phyloP scores from a whole-genome alignment of 2,888 invertebrate genomes.

The Helobdella robusta region DNA sequence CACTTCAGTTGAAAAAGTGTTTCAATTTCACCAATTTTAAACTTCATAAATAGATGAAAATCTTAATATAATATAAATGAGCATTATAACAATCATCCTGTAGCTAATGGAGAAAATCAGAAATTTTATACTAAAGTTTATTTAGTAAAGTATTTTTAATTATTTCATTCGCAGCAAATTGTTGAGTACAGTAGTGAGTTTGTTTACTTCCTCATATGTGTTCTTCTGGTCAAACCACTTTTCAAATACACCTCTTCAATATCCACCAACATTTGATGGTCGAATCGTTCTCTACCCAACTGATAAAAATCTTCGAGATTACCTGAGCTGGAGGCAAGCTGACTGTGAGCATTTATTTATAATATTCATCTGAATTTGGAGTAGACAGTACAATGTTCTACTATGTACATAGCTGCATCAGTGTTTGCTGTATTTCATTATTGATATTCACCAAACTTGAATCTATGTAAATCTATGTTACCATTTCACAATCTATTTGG shows the following conservation, averaged over 20 bases:
- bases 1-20: no score
- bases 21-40: no score
- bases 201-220: conserved; percentile 79
- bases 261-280: conserved; percentile 89
- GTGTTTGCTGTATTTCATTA: no score
- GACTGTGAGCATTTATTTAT: conserved; percentile 42
- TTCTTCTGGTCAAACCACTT: conserved; percentile 78
- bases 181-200: conserved; percentile 72
- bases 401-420: no score
- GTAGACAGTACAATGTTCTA: no score
- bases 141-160: neutral
- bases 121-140: neutral
- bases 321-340: conserved; percentile 49
- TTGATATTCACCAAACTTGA: no score
- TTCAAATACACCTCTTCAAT: conserved; percentile 58
- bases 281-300: conserved; percentile 77
- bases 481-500: no score
- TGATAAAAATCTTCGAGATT: conserved; percentile 63
- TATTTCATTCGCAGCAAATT: conserved; percentile 58
- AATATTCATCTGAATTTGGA: no score
- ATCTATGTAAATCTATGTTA: no score
- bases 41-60: neutral
- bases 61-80: neutral
- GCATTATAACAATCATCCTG: no score
- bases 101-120: neutral